Evolutionary conservation across 1,140 invertebrate genomes (phyloP), one percentile per base, ranked within the genome.

Genomic region (Orussus abietinus): DNA sequence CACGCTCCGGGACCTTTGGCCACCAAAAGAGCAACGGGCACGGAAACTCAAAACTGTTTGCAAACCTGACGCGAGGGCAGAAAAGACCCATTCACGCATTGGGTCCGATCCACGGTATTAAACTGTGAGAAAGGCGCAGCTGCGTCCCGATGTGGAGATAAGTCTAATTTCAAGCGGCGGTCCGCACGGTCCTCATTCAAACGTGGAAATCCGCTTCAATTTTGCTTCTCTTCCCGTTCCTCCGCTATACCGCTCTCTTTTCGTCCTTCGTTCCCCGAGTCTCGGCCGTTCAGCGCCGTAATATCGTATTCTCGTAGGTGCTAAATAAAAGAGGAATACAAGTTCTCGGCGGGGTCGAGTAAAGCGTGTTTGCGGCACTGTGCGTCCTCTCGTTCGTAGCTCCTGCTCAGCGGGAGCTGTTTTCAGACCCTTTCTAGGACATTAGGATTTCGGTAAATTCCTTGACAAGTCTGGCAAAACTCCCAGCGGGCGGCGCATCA

Each of bases 81-180:
- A 32, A 32, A 32, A 17, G 7, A 14, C 29, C 15, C 40, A 38
- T 34, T 38, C 41, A 46, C 36, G 50, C 56, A 59, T 53, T 53
- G 55, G 57, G 49, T 12, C n/a, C 42, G 57, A 60, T 57, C 48
- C 37, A 32, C 37, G 34, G 22, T 30, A n/a, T n/a, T n/a, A n/a
- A n/a, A n/a, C n/a, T n/a, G n/a, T n/a, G n/a, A n/a, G n/a, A n/a
- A n/a, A n/a, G n/a, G n/a, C n/a, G n/a, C n/a, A n/a, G n/a, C n/a
- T n/a, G n/a, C n/a, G n/a, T n/a, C n/a, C n/a, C n/a, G n/a, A n/a
- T n/a, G n/a, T n/a, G n/a, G n/a, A 61, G 42, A 61, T 61, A 57
- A 56, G 55, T 50, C 58, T 56, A 61, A 61, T 58, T 61, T 61
- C n/a, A n/a, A n/a, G 54, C 55, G 51, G 50, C 30, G 47, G 39